These are phyloP conservation scores for Rhabdomys dilectus DNA, from an alignment of 2,113 vertebrate species.

Conservation along the genomic window DNA sequence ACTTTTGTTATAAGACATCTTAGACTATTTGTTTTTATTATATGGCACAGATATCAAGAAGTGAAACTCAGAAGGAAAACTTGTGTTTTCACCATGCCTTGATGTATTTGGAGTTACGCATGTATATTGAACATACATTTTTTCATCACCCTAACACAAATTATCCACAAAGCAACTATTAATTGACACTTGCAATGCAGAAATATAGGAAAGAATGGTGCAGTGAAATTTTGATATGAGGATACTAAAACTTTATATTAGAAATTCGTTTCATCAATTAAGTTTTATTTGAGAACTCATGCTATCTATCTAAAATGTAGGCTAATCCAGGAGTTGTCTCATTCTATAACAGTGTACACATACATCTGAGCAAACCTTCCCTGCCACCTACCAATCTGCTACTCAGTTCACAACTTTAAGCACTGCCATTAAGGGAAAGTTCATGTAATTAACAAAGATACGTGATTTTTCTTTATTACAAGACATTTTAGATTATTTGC, in stretches of 20 bases:
- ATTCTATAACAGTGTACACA: background rate
- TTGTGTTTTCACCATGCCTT: background rate
- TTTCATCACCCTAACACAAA: background rate
- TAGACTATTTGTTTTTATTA: slow-evolving; percentile 3
- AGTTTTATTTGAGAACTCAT: background rate
- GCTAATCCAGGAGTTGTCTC: background rate
- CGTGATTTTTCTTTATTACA: slow-evolving; percentile 35
- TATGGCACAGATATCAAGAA: background rate
- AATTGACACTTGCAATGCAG: background rate
- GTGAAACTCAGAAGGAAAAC: background rate
- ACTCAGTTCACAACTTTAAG: slow-evolving; percentile 15
- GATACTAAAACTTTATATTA: background rate
- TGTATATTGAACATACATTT: slow-evolving; percentile 12
- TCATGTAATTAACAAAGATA: slow-evolving; percentile 57
- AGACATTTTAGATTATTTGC: slow-evolving; percentile 33
- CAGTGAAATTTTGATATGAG: background rate
- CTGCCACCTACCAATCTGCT: background rate
- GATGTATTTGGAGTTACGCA: background rate
- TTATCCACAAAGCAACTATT: background rate
- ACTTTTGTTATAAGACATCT: slow-evolving; percentile 6
- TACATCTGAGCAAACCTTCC: slow-evolving; percentile 20
- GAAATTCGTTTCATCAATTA: slow-evolving; percentile 3
- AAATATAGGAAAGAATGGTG: background rate
- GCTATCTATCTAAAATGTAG: slow-evolving; percentile 42
- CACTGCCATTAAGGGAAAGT: slow-evolving; percentile 8